A percentile compares a stretch with the other conserved stretches of the same genome.
Conservation (phyloP, 2,888 invertebrate species). For the Ophion ellenae region DNA sequence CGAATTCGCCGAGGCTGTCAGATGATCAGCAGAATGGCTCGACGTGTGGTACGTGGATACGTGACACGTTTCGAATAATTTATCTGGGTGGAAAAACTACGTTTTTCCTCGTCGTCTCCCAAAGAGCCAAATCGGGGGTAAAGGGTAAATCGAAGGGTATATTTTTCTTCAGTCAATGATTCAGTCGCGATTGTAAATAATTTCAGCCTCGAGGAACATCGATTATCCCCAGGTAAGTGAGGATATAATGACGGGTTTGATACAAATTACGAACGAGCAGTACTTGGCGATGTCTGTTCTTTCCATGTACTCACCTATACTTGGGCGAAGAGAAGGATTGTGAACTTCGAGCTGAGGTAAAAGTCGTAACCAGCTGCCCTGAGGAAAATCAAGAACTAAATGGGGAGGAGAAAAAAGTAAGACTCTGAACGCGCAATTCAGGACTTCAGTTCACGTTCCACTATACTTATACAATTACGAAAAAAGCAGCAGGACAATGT, state of each 20-base stretch:
- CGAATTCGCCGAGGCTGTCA: neutral
- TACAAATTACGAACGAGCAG: conserved; percentile 8
- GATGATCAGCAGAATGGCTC: neutral
- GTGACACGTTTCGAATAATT: too few relatives aligned
- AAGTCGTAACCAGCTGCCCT: conserved; percentile 15
- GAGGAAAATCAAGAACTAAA: conserved; percentile 26
- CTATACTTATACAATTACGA: too few relatives aligned
- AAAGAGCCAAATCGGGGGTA: neutral
- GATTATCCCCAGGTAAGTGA: conserved; percentile 11
- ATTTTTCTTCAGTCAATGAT: neutral
- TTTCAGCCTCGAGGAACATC: conserved; percentile 7
- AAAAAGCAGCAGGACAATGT: too few relatives aligned
- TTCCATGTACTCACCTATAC: neutral
- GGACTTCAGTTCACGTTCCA: neutral
- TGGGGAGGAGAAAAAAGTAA: conserved; percentile 30
- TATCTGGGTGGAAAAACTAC: too few relatives aligned
- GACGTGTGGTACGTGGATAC: too few relatives aligned
- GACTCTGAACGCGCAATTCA: neutral
- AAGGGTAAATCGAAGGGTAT: neutral
- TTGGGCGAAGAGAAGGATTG: neutral
- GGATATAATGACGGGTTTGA: conserved; percentile 2
- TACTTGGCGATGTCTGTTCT: neutral
- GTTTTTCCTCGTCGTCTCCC: neutral
- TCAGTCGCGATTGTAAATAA: neutral
- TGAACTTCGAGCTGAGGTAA: neutral